A percentile compares a stretch with the other conserved stretches of the same genome.
Evolutionary conservation across 1,140 invertebrate species (phyloP).

Genomic region (Drosophila ohnishii): DNA sequence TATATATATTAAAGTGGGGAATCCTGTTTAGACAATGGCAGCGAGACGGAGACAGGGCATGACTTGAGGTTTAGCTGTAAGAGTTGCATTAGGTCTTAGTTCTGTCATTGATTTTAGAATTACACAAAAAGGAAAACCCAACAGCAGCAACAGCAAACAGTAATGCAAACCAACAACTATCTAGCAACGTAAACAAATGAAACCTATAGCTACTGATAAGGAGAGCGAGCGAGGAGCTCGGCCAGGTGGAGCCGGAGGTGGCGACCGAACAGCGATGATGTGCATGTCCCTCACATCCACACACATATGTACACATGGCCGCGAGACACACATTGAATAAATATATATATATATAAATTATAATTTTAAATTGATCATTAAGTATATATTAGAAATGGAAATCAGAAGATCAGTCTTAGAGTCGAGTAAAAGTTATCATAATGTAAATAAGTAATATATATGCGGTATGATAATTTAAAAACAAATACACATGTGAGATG

Average conservation of each 20-base stretch:
- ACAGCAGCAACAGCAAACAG: constrained; percentile 1
- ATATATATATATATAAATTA: constrained; percentile 23
- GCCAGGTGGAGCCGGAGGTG: constrained; percentile 1
- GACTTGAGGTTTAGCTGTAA: background rate
- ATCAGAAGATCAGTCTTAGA: constrained; percentile 34
- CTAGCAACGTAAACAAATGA: constrained; percentile 39
- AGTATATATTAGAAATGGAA: constrained; percentile 30
- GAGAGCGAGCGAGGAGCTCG: background rate
- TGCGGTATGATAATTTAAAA: constrained; percentile 52
- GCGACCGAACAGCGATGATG: constrained; percentile 7
- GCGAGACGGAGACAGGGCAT: background rate
- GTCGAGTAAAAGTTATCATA: constrained; percentile 44
- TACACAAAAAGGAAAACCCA: background rate
- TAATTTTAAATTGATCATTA: constrained; percentile 41
- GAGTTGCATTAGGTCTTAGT: constrained; percentile 31
- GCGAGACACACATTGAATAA: constrained; percentile 18
- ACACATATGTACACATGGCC: constrained; percentile 3
- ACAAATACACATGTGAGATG: constrained; percentile 34
- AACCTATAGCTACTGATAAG: constrained; percentile 48
- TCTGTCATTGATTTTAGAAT: constrained; percentile 37
- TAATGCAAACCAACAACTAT: constrained; percentile 45
- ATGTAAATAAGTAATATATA: constrained; percentile 64
- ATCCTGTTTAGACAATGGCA: constrained; percentile 30
- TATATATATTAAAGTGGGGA: constrained; percentile 18
- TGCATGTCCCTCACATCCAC: constrained; percentile 16